Base-by-base conservation (phyloP, 2,113 vertebrate genomes). In the Lophius piscatorius region DNA sequence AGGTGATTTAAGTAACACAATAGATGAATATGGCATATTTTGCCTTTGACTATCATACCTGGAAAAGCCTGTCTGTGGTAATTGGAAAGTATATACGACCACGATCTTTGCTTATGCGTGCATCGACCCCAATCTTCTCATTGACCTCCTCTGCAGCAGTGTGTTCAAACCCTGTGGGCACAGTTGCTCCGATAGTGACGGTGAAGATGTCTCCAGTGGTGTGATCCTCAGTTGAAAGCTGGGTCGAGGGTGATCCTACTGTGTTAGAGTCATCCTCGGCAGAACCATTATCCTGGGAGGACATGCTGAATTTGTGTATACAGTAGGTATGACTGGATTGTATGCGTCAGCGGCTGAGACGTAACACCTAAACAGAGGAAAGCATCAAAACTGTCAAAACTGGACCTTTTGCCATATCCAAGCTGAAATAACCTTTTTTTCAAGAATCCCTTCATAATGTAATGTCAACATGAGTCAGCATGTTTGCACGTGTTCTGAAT, bases 81-180 rank as follows among this genome's bases (percentile, higher is more conserved):
- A 97, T 90, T 22, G 93, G 87, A 80, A 99, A 99, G 86, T 97
- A 98, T 56, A 99, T 96, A 42, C 95, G 94, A 20, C 97, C 97
- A 3, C 96, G 91, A 67, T 96, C 95, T 87, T 89, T 95, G 89
- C 96, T 95, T 69, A 98, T 92, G 62, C 77, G 90, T 58, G 91
- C 90, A 16, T 78, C 83, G 1, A 91, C 93, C 9, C 93, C 92
- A 18, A 98, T 90, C 67, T 98, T 99, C 84, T 99, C 96, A 59
- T 89, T 85, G 61, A 99, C 93, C 89, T 98, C 97, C 34, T 93
- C 95, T 11, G 95, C 94, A 28, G 96, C 96, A 28, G 94, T 95
- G 62, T 86, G 85, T 76, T 99, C 97, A 70, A 98, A 98, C 0
- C 97, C 97, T 3, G 97, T 99, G 14, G 97, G 97, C 20, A 98